These are phyloP conservation scores for Lordiphosa fenestrarum DNA, from an alignment of 2,888 invertebrate species.

Conservation along the genomic window DNA sequence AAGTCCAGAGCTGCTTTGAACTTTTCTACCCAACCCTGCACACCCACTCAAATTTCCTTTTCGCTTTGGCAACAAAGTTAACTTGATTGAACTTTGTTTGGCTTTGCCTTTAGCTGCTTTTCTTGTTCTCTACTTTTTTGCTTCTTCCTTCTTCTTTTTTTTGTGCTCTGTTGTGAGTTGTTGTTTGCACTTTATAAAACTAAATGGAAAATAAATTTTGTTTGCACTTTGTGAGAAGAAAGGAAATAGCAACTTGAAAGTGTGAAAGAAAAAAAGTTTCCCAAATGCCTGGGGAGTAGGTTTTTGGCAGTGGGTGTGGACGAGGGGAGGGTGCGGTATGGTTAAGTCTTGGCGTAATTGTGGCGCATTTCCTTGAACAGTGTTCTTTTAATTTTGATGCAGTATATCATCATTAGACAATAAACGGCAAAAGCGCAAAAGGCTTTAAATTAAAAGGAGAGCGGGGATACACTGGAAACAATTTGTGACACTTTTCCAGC, in stretches of 20 bases:
- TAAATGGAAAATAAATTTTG: constrained; percentile 73
- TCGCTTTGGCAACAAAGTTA: constrained; percentile 68
- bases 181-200: constrained; percentile 64
- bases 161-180: constrained; percentile 30
- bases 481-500: too few species aligned
- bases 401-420: constrained; percentile 56
- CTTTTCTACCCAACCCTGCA: constrained; percentile 33
- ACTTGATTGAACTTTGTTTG: constrained; percentile 73
- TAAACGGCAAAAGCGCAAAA: constrained; percentile 29
- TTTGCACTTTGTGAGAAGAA: constrained; percentile 56
- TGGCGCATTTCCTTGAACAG: constrained; percentile 52
- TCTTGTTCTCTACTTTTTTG: constrained; percentile 27
- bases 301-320: constrained; percentile 9
- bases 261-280: constrained; percentile 54
- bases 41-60: constrained; percentile 32
- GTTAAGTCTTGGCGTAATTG: constrained; percentile 39
- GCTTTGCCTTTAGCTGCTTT: constrained; percentile 65
- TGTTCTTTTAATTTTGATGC: constrained; percentile 39
- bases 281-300: constrained; percentile 19
- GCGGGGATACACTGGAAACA: constrained; percentile 7
- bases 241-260: constrained; percentile 65
- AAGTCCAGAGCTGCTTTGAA: constrained; percentile 61
- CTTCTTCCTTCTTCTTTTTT: constrained; percentile 29
- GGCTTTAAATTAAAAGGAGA: constrained; percentile 1
- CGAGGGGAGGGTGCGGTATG: constrained; percentile 8